Base-by-base conservation (phyloP, 2,888 invertebrate species). In the Acanthacorydalis orientalis region DNA sequence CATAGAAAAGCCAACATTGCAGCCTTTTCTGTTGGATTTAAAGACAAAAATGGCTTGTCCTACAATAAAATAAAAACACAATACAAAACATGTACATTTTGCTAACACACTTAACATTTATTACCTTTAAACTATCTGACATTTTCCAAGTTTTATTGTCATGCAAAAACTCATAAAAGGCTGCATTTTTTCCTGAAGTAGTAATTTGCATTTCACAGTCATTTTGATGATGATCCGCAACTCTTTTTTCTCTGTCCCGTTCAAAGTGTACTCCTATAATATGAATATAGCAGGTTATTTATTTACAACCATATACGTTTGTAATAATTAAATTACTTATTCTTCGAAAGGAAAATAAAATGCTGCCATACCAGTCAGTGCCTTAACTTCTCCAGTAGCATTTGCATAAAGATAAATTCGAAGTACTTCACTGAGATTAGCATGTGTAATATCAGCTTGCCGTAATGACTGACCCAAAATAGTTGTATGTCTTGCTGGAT, bases 361-460 rank as follows among this genome's bases (percentile, higher is more conserved):
- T 23, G 23, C 23, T 23, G 6, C 6, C 16, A 55, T 48, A 74
- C 74, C 83, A 12, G 84, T 83, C 45, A 85, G 67, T 23, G 84
- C 79, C 53, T 87, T 86, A 2, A 89, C 78, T 61, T 89, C 88
- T 0, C 86, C 88, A 0, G 88, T 88, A 1, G 88, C 88, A 59
- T 88, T 85, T 0, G 91, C 90, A 57, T 87, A 87, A 54, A 95
- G 69, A 63, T 92, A 96, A 61, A 95, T 86, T 53, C 95, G 70
- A 34, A 97, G 68, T 46, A 96, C 82, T 64, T 96, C 96, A 49
- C 90, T 88, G 14, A 96, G 74, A 62, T 92, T 93, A 16, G 83
- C 80, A 49, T 90, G 88, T 1, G 89, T 92, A 45, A 96, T 84
- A 49, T 92, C 92, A 52, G 93, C 86, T 56, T 81, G 80, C 2